Conservation (phyloP, 2,888 invertebrate genomes). For the Nymphalis polychloros region DNA sequence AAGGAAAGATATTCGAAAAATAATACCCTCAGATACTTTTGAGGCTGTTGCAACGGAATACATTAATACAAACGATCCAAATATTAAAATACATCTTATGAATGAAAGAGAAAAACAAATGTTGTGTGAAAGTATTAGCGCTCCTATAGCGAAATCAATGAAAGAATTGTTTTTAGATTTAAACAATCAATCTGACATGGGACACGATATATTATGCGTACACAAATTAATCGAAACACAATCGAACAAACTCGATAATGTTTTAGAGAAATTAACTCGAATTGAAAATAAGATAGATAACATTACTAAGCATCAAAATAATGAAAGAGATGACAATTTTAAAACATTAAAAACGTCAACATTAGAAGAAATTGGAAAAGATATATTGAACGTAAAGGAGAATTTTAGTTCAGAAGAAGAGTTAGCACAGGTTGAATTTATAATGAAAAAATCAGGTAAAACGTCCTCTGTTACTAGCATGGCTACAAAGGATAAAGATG, state of each 20-base stretch:
- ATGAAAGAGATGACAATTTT: constrained; percentile 13
- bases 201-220: constrained; percentile 49
- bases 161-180: constrained; percentile 59
- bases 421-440: constrained; percentile 46
- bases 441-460: constrained; percentile 43
- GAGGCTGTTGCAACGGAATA: constrained; percentile 65
- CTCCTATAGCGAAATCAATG: constrained; percentile 62
- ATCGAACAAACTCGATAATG: constrained; percentile 57
- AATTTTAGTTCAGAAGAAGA: constrained; percentile 58
- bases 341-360: constrained; percentile 50
- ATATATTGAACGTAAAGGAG: constrained; percentile 52
- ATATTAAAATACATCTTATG: constrained; percentile 72
- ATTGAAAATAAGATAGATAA: constrained; percentile 60
- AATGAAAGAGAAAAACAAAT: constrained; percentile 62
- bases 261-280: constrained; percentile 55
- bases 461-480: constrained; percentile 33
- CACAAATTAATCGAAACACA: constrained; percentile 50
- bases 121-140: constrained; percentile 61
- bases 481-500: constrained; percentile 28
- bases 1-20: constrained; percentile 47
- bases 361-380: constrained; percentile 61
- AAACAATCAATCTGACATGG: constrained; percentile 45
- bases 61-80: constrained; percentile 51
- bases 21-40: constrained; percentile 62
- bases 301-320: constrained; percentile 33